These are phyloP conservation scores for Halcyon malimbica DNA, from an alignment of 2,113 vertebrate genomes.

Conservation along the genomic window DNA sequence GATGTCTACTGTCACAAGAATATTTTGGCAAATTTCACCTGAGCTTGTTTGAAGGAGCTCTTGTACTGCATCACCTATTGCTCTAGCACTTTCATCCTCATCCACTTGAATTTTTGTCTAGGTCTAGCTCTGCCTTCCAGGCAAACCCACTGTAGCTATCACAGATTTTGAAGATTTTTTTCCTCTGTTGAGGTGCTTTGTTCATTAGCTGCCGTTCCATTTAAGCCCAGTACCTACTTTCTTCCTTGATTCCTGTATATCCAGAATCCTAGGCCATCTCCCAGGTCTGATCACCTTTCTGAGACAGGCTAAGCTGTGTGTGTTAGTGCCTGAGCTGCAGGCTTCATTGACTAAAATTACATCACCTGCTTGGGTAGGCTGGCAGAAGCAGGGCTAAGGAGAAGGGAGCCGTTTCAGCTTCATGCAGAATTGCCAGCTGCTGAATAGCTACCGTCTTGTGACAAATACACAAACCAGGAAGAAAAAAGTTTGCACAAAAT, in stretches of 20 bases:
- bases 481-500: background rate
- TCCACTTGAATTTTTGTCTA: background rate
- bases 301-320: background rate
- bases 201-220: background rate
- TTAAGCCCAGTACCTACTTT: background rate
- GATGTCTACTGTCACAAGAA: background rate
- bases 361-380: constrained; percentile 6
- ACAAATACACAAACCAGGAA: background rate
- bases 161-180: background rate
- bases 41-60: background rate
- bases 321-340: background rate
- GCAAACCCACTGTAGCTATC: background rate
- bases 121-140: background rate
- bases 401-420: background rate
- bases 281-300: background rate
- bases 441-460: background rate
- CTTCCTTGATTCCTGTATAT: background rate
- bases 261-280: background rate
- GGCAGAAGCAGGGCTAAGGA: background rate
- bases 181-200: background rate
- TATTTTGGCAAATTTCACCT: background rate
- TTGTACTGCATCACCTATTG: background rate
- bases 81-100: background rate
- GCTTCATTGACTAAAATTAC: background rate
- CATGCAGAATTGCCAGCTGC: background rate